Evolutionary conservation across 2,113 vertebrate genomes (phyloP).

Genomic region (Gymnorhina tibicen): DNA sequence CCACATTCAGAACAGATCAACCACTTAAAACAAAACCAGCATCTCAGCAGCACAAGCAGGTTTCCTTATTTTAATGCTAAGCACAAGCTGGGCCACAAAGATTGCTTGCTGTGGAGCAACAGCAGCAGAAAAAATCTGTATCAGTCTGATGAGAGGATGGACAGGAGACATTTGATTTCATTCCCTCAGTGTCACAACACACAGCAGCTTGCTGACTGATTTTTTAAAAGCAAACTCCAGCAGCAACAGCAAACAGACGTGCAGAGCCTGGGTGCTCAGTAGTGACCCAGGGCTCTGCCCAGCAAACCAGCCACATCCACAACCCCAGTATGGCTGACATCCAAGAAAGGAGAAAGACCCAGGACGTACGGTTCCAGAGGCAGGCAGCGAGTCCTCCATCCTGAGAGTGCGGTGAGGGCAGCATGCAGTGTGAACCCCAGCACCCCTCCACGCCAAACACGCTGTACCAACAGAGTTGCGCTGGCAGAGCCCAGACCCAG

Average conservation of each 20-base stretch:
- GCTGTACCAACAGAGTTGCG: not conserved
- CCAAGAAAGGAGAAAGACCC: not conserved
- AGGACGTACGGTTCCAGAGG: conserved; percentile 53
- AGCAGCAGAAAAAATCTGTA: not conserved
- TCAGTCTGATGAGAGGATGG: not conserved
- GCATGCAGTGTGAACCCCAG: not conserved
- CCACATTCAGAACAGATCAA: not conserved
- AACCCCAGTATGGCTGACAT: not conserved
- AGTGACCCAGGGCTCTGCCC: not conserved
- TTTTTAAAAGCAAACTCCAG: not conserved
- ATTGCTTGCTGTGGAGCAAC: not conserved
- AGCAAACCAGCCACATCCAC: not conserved
- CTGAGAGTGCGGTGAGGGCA: not conserved
- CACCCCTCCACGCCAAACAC: conserved; percentile 33
- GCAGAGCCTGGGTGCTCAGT: not conserved
- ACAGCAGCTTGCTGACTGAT: not conserved
- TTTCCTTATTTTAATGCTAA: not conserved
- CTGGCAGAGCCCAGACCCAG: conserved; percentile 26
- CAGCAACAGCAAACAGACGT: not conserved
- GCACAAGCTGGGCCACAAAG: not conserved
- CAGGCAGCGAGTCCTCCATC: conserved; percentile 57
- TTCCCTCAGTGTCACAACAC: rapidly evolving
- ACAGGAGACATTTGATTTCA: not conserved
- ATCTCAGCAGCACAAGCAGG: not conserved
- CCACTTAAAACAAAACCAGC: not conserved